Evolutionary conservation across 2,113 vertebrate species (phyloP), one percentile per base, ranked within the genome.

Genomic region (Cyanistes caeruleus): DNA sequence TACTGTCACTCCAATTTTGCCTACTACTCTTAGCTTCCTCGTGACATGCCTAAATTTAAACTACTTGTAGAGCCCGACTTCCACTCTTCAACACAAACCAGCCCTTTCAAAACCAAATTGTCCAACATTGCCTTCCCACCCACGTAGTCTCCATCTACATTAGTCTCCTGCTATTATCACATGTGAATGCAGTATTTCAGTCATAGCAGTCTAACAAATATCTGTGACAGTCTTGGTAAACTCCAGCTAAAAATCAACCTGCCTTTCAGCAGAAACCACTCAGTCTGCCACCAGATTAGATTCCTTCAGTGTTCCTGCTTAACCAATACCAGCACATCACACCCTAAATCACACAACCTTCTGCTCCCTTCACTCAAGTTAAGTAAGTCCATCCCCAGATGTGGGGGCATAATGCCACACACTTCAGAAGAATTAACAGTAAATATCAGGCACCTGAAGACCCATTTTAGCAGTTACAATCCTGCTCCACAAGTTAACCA

Each of bases 361-460:
- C 51, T 43, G 33, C 53, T 46, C 31, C 30, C 10, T 63, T 23
- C 15, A 19, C 13, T 2, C 10, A 30, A 14, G 25, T 84, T 31
- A 55, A 48, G 35, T 30, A 41, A 76, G 7, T 41, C 10, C 52
- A 11, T 49, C 25, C 52, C 56, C 52, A 46, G 23, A 59, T n/a
- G n/a, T n/a, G n/a, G n/a, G n/a, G 1, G 11, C 10, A 30, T 10
- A 46, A 35, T 2, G 1, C 24, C 23, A 46, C 7, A 55, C 3
- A 52, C 15, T 87, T 63, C 4, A 41, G 17, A 74, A 81, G 21
- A 39, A 35, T 7, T 17, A 62, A 44, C 9, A 55, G 12, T 6
- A 74, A 37, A 30, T 8, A 63, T 11, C 4, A 56, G 25, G 18
- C 11, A 46, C 28, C 18, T 39, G 12, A 51, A 51, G 7, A 46